Evolutionary conservation across 1,140 invertebrate genomes (phyloP), one percentile per base, ranked within the genome.

Genomic region (Drosophila persimilis): DNA sequence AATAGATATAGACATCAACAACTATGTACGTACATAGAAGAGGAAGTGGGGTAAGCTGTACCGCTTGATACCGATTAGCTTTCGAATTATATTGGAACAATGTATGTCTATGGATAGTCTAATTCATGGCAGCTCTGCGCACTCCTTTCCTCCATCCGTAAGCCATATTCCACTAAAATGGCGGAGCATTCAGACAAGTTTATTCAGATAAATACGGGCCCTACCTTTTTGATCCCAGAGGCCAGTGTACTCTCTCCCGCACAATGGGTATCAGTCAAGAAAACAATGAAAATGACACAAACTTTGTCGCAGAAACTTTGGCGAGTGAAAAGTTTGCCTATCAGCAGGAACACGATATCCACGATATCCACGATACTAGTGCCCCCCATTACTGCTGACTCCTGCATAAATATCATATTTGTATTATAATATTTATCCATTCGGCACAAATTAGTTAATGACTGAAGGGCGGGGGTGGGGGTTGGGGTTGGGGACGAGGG

Each of bases 391-490:
- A 57, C 61, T 58, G 64, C 67, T 73, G 75, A 69, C 73, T 83
- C 77, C 67, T 57, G 78, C 83, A 88, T 88, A 88, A 88, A 88
- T 76, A 61, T 83, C 83, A 77, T 88, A 88, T 88, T 88, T 88
- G 75, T 88, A 88, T 88, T 88, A 79, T 88, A 88, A 88, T 88
- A 83, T 77, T 60, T 61, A 7, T 45, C 43, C 45, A 54, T 66
- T 44, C 45, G 62, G 46, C 44, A 45, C 54, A 81, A 85, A 86
- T 84, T 84, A 80, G 81, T 85, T 86, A 84, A 84, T 84, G 80
- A 84, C 71, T 44, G 22, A 50, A 59, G 47, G 46, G 48, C 29
- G 8, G 44, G 20, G n/a, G 15, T 26, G 9, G 0, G 9, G 0
- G 9, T 3, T 1, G 35, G 6, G 20, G 2, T 24, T 26, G 24